Base-by-base conservation (phyloP, 2,888 invertebrate species). In the Amblyjoppa proteus region DNA sequence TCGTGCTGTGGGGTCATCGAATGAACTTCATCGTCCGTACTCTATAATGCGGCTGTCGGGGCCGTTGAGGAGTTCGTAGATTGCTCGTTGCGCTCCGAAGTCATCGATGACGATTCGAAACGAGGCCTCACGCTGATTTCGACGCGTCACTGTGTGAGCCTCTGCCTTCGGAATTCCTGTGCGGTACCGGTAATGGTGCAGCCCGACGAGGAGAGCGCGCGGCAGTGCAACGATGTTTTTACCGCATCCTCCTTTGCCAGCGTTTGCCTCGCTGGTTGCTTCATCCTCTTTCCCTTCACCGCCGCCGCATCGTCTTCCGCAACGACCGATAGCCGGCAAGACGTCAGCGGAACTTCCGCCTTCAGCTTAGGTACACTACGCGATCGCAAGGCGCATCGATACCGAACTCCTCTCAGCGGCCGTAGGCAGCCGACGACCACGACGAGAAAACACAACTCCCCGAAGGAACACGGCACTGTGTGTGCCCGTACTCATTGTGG, bases 401-500 rank as follows among this genome's bases (percentile, higher is more conserved):
- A 85, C 75, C 66, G 76, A 82, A 82, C 64, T 49, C 64, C 31
- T 74, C 83, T 88, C 85, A 80, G 86, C 88, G 11, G 84, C 70
- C 86, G 85, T 86, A 78, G 68, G 64, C 81, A 75, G 25, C 41
- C 64, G 49, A 7, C 16, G 73, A 68, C 61, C 53, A 83, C 75
- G 75, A 85, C 82, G 69, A 85, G 80, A 80, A 85, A 83, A 82
- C 79, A 78, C 66, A 76, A 79, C 77, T 79, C 78, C 64, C 53
- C 77, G 53, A 49, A 38, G 51, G 56, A 77, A 77, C 77, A 77
- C 77, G 68, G 75, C 69, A 76, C 61, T 77, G 61, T 85, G 64
- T 71, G 83, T 86, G 87, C 88, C 83, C 87, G 85, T 87, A 87
- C 86, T 88, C 87, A 87, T 90, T 90, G 88, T 88, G 88, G 89